These are phyloP conservation scores for Galbula dea DNA, from an alignment of 2,113 vertebrate species.

Conservation along the genomic window DNA sequence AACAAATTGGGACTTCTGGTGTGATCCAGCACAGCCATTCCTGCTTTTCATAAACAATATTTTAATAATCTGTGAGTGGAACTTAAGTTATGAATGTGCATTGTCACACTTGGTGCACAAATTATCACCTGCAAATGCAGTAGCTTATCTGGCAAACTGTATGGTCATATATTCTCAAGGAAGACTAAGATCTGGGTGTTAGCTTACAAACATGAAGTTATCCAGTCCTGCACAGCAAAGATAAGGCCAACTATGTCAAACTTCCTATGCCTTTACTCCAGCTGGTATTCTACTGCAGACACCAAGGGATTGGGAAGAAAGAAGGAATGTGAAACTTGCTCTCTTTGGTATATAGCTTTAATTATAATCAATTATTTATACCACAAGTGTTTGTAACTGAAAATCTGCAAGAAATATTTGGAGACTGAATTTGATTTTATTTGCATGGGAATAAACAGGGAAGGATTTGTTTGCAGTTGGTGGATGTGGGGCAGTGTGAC, in stretches of 20 bases:
- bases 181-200: constrained; percentile 52
- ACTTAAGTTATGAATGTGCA: background rate
- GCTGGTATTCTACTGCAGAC: background rate
- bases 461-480: background rate
- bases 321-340: background rate
- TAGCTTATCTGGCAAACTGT: constrained; percentile 29
- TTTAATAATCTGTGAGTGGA: constrained; percentile 14
- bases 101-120: background rate
- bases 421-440: background rate
- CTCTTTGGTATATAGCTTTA: background rate
- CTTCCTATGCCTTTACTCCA: constrained; percentile 21
- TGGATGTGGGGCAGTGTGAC: background rate
- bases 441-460: background rate
- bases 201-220: constrained; percentile 33
- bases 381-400: background rate
- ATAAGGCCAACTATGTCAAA: constrained; percentile 16
- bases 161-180: background rate
- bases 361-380: background rate
- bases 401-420: background rate
- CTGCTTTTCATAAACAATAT: background rate
- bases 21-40: background rate
- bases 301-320: background rate
- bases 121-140: constrained; percentile 37
- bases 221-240: constrained; percentile 32
- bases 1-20: background rate